Conservation (phyloP, 2,888 invertebrate species). For the Microdon myrmicae region DNA sequence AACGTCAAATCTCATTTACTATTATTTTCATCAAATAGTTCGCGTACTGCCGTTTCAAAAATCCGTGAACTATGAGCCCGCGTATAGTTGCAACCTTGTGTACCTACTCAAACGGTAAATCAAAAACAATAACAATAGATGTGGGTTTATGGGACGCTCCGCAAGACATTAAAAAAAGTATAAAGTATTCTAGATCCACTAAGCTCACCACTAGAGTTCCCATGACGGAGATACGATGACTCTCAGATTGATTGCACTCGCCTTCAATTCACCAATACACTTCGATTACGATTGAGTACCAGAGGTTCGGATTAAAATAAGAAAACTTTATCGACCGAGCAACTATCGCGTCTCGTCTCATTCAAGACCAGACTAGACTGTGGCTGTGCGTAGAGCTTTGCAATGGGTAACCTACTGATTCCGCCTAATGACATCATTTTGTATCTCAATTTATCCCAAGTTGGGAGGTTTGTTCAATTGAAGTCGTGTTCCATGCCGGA, state of each 20-base stretch:
- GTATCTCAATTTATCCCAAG: slow-evolving; percentile 8
- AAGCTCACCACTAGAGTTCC: slow-evolving; percentile 44
- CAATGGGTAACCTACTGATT: slow-evolving; percentile 19
- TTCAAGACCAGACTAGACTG: slow-evolving; percentile 10
- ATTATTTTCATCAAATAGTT: too few species aligned
- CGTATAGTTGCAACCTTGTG: too few species aligned
- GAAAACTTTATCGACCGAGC: too few species aligned
- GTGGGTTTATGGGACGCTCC: too few species aligned
- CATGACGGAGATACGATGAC: slow-evolving; percentile 25
- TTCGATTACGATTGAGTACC: too few species aligned
- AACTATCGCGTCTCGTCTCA: slow-evolving; percentile 10
- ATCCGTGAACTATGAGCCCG: too few species aligned
- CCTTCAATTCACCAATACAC: too few species aligned
- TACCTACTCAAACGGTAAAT: too few species aligned
- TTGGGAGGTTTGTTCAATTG: slow-evolving; percentile 16
- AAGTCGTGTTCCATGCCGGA: slow-evolving; percentile 34
- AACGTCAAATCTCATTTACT: too few species aligned
- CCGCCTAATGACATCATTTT: slow-evolving; percentile 44
- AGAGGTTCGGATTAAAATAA: too few species aligned
- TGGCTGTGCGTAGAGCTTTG: slow-evolving; percentile 1
- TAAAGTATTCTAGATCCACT: not conserved
- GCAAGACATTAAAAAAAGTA: slow-evolving; percentile 2
- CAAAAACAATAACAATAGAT: too few species aligned
- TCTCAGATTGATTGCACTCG: slow-evolving; percentile 17
- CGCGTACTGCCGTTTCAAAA: too few species aligned